Conservation (phyloP, 2,113 vertebrate species). For the Nannobrachium achirus region DNA sequence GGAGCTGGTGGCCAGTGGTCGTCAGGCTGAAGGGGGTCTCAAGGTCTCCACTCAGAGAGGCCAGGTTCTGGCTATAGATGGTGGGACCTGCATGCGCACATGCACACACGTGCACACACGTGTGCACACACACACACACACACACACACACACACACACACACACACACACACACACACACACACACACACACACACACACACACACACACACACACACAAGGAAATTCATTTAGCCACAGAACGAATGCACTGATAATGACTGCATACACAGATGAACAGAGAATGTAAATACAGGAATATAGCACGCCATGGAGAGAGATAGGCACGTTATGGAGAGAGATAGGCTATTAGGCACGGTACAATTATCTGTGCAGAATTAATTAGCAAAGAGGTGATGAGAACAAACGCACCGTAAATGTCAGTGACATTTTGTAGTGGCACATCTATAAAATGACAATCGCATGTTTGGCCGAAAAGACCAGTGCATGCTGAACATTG, state of each 20-base stretch:
- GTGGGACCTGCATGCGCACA: constrained; percentile 85
- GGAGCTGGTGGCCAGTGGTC: constrained; percentile 91
- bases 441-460: neutral
- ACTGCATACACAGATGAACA: no score
- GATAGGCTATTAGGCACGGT: neutral
- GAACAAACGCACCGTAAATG: neutral
- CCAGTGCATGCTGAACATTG: no score
- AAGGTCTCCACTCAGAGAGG: constrained; percentile 93
- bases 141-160: neutral
- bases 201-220: neutral
- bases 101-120: neutral
- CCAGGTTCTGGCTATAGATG: constrained; percentile 91
- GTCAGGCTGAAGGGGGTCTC: constrained; percentile 90
- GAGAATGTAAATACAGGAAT: no score
- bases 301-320: neutral
- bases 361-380: neutral
- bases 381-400: neutral
- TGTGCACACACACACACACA: neutral
- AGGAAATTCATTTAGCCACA: no score
- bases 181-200: neutral
- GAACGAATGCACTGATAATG: no score
- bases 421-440: neutral
- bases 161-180: neutral
- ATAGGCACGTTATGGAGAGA: neutral
- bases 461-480: no score